A percentile compares a stretch with the other conserved stretches of the same genome.
Conservation (phyloP, 1,140 invertebrate genomes). For the Ditylenchus dipsaci region DNA sequence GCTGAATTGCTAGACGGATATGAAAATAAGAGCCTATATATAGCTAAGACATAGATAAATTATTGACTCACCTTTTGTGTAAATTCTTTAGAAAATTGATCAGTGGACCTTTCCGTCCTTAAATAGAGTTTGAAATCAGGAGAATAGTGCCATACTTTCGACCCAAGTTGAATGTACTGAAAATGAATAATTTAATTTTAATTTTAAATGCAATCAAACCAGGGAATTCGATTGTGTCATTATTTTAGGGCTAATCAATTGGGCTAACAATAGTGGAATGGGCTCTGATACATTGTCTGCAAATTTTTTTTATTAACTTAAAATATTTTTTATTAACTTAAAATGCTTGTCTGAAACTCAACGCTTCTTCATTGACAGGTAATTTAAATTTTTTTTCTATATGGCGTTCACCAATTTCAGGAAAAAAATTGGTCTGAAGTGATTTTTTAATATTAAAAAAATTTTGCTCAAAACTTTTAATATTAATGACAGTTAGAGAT, state of each 20-base stretch:
- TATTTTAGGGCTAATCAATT: constrained; percentile 27
- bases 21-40: constrained; percentile 1
- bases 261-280: constrained; percentile 20
- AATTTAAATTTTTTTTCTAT: no score
- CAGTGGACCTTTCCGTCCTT: constrained; percentile 16
- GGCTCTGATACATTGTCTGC: constrained; percentile 32
- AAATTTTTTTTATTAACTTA: no score
- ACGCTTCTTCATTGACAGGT: no score
- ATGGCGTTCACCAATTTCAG: no score
- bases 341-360: no score
- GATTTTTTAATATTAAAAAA: no score
- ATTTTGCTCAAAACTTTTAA: no score
- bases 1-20: background rate
- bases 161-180: constrained; percentile 31
- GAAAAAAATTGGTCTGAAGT: no score
- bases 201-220: background rate
- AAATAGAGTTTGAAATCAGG: constrained; percentile 33
- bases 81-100: constrained; percentile 17
- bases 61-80: constrained; percentile 29
- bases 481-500: no score
- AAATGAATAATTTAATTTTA: background rate
- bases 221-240: constrained; percentile 2
- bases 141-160: constrained; percentile 19
- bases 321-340: no score
- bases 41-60: constrained; percentile 10